These are phyloP conservation scores for Drosophila albomicans DNA, from an alignment of 1,140 invertebrate species.

Conservation along the genomic window DNA sequence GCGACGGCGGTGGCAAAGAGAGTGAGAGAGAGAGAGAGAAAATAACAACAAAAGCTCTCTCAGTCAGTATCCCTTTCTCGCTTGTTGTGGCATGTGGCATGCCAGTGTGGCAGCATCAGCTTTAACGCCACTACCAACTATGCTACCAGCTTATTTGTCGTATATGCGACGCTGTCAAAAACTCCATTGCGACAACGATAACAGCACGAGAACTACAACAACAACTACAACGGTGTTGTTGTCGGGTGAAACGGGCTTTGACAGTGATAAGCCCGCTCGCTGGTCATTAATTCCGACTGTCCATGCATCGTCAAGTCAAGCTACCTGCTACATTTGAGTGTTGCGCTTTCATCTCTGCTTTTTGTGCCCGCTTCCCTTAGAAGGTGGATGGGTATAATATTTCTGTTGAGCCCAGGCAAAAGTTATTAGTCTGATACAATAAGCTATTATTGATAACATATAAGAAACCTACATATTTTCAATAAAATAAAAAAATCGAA, in stretches of 20 bases:
- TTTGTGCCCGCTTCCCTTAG: too few relatives aligned
- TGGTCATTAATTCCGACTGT: constrained; percentile 44
- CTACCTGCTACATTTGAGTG: constrained; percentile 3
- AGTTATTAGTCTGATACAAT: too few relatives aligned
- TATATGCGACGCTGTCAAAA: constrained; percentile 23
- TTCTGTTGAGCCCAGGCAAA: too few relatives aligned
- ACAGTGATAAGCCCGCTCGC: constrained; percentile 63
- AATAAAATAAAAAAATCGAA: too few relatives aligned
- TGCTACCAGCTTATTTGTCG: constrained; percentile 31
- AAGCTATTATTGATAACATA: too few relatives aligned
- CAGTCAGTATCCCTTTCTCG: background rate
- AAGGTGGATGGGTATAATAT: too few relatives aligned
- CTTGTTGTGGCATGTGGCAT: constrained; percentile 11
- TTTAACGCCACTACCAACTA: constrained; percentile 3
- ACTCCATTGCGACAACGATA: constrained; percentile 6
- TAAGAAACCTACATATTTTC: too few relatives aligned
- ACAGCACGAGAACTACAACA: constrained; percentile 1
- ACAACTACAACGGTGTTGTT: background rate
- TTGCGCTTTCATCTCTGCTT: constrained; percentile 1
- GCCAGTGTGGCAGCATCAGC: constrained; percentile 11
- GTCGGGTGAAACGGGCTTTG: constrained; percentile 28
- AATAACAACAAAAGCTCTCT: constrained; percentile 34
- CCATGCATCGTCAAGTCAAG: constrained; percentile 18
- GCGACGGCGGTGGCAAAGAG: constrained; percentile 7
- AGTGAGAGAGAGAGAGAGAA: background rate